Conservation (phyloP, 2,797 vertebrate genomes). For the Spinibarbus caldwelli region DNA sequence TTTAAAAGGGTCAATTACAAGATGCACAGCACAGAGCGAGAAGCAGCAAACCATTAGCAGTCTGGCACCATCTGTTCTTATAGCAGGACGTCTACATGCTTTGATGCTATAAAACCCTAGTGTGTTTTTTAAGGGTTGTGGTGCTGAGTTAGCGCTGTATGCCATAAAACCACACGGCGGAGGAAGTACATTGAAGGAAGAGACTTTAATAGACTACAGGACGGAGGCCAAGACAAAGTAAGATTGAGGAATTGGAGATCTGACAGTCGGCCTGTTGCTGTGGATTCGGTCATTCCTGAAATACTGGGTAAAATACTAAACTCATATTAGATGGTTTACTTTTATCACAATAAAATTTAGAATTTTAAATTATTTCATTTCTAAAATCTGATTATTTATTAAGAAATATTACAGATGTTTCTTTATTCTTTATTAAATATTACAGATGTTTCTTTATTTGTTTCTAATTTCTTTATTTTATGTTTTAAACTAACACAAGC, state of each 20-base stretch:
- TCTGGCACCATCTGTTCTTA: constrained; percentile 68
- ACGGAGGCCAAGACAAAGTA: constrained; percentile 13
- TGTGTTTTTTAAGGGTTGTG: constrained; percentile 52
- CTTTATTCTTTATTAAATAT: too few species aligned
- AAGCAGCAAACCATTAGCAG: constrained; percentile 72
- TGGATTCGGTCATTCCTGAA: neutral
- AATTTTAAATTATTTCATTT: neutral
- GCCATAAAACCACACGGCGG: constrained; percentile 61
- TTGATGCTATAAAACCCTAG: constrained; percentile 63
- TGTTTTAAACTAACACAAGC: neutral
- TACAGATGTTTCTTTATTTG: too few species aligned
- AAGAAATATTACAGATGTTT: neutral
- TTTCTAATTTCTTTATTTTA: neutral
- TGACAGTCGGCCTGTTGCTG: constrained; percentile 6
- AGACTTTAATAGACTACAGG: constrained; percentile 40
- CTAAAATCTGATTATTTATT: neutral
- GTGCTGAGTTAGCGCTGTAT: constrained; percentile 64
- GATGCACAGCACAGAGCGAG: constrained; percentile 64
- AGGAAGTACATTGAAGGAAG: constrained; percentile 55
- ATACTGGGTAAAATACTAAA: neutral
- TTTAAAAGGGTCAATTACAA: constrained; percentile 73
- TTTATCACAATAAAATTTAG: too few species aligned
- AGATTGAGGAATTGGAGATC: constrained; percentile 10
- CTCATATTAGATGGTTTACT: neutral
- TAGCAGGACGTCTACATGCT: constrained; percentile 62